phyloP scores from a whole-genome alignment of 2,797 vertebrate species.

The Danionella dracula region DNA sequence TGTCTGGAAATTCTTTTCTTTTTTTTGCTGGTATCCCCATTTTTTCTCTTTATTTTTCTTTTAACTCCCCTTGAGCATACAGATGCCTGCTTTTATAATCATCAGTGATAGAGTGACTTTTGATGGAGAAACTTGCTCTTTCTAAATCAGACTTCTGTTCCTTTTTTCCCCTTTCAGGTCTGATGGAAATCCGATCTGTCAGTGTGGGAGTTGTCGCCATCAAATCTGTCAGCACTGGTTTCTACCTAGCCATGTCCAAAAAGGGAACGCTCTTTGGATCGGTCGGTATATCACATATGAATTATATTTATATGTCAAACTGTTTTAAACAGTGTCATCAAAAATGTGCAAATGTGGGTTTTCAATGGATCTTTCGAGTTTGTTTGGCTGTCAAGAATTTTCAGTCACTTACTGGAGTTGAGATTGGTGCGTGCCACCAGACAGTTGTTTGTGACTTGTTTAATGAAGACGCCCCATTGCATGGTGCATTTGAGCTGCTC shows the following conservation, averaged over 20 bases:
- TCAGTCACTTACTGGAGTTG: background rate
- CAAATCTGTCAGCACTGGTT: slow-evolving; percentile 85
- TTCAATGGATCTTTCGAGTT: no score
- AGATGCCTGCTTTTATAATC: slow-evolving; percentile 58
- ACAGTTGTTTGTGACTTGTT: slow-evolving; percentile 51
- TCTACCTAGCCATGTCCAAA: slow-evolving; percentile 94
- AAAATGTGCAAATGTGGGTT: background rate
- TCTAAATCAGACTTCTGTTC: slow-evolving; percentile 61
- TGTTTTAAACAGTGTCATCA: background rate
- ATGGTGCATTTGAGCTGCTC: slow-evolving; percentile 49
- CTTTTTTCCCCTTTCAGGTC: slow-evolving; percentile 69
- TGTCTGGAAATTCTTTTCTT: slow-evolving; percentile 8
- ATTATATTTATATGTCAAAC: background rate
- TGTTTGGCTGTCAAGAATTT: background rate
- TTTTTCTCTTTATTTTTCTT: no score
- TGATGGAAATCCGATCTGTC: slow-evolving; percentile 92
- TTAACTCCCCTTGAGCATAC: slow-evolving; percentile 40
- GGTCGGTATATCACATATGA: slow-evolving; percentile 73
- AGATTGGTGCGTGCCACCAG: slow-evolving; percentile 62
- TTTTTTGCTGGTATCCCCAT: no score
- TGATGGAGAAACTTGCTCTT: slow-evolving; percentile 60
- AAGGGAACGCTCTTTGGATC: slow-evolving; percentile 87
- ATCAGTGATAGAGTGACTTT: slow-evolving; percentile 62
- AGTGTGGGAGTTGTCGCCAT: slow-evolving; percentile 87
- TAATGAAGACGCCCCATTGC: slow-evolving; percentile 46